These are phyloP conservation scores for Petrocephalus sullivani DNA, from an alignment of 2,797 vertebrate species.

Conservation along the genomic window DNA sequence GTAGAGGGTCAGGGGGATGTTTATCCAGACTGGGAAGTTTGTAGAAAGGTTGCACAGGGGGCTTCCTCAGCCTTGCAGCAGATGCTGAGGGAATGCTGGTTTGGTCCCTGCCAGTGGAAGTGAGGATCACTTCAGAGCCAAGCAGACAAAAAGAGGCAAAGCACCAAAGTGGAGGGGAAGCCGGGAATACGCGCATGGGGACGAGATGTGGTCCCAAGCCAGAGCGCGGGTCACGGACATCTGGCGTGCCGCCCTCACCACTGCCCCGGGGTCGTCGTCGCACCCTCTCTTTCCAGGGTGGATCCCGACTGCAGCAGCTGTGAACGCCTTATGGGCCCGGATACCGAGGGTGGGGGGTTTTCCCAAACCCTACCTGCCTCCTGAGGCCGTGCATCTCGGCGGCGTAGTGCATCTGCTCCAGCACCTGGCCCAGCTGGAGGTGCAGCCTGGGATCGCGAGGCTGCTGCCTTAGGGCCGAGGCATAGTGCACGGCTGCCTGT, in stretches of 20 bases:
- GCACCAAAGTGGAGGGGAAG: not conserved
- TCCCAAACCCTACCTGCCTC: slow-evolving; percentile 43
- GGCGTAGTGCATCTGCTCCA: slow-evolving; percentile 57
- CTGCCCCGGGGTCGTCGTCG: not conserved
- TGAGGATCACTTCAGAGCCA: not conserved
- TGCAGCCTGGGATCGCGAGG: slow-evolving; percentile 52
- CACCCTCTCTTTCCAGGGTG: not conserved
- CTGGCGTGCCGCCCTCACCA: not conserved
- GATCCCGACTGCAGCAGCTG: not conserved
- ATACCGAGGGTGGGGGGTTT: not conserved
- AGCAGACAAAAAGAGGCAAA: not conserved
- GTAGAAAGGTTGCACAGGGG: not conserved
- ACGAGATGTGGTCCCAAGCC: not conserved
- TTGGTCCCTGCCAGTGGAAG: not conserved
- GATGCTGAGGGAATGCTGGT: not conserved
- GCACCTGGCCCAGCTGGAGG: slow-evolving; percentile 50
- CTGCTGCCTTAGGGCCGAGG: slow-evolving; percentile 53
- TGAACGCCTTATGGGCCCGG: not conserved
- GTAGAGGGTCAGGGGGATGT: not conserved
- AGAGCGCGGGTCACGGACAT: not conserved
- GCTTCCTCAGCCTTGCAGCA: not conserved
- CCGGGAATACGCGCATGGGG: not conserved
- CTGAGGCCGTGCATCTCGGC: slow-evolving; percentile 52
- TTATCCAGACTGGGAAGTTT: not conserved
- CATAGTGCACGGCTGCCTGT: slow-evolving; percentile 47